Percentiles rank a stretch among this genome's conserved stretches.
Evolutionary conservation across 2,113 vertebrate genomes (phyloP).

Genomic region (Oreochromis aureus): DNA sequence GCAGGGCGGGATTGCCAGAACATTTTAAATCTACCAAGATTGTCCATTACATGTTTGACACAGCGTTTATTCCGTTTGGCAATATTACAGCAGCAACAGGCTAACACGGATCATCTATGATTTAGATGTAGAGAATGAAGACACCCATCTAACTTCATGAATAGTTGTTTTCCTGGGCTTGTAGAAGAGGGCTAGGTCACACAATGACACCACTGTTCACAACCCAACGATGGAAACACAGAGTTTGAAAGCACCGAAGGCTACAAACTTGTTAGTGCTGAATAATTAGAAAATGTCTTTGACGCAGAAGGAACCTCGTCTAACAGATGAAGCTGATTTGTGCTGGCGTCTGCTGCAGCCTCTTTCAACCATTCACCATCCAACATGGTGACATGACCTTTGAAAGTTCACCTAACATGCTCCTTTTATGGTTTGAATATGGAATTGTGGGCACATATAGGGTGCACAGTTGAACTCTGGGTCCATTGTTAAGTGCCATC

Average conservation of each 20-base stretch:
- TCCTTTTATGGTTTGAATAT: background rate
- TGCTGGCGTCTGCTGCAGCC: background rate
- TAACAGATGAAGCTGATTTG: background rate
- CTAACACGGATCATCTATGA: background rate
- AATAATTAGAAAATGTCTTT: background rate
- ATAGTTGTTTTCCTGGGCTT: background rate
- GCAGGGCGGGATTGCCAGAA: background rate
- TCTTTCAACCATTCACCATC: background rate
- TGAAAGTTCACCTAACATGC: background rate
- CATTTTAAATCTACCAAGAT: background rate
- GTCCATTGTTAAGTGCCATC: background rate
- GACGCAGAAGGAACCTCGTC: background rate
- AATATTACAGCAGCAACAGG: background rate
- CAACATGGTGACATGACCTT: background rate
- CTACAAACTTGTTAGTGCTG: rapidly evolving
- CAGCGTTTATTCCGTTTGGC: background rate
- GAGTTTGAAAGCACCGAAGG: background rate
- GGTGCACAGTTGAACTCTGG: background rate
- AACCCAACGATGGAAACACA: rapidly evolving
- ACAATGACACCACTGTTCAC: rapidly evolving
- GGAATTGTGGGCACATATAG: background rate
- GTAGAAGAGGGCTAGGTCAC: background rate
- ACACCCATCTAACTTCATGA: background rate
- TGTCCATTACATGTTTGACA: background rate
- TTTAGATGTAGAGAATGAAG: background rate